phyloP scores from a whole-genome alignment of 2,797 vertebrate species.

The Pempheris klunzingeri region DNA sequence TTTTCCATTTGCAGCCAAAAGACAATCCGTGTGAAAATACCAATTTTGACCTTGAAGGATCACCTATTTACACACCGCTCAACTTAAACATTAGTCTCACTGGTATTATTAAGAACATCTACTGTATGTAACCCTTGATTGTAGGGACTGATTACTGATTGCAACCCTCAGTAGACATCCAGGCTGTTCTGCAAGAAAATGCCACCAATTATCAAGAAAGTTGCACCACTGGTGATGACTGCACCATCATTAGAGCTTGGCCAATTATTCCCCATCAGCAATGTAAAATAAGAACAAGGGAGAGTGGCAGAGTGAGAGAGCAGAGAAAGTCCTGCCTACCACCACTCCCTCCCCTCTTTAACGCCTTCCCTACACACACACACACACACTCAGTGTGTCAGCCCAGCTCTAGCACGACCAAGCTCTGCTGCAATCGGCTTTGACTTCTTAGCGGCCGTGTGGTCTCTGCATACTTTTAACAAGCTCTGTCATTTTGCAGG shows the following conservation, averaged over 20 bases:
- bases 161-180: neutral
- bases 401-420: conserved; percentile 20
- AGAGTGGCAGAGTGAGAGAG: conserved; percentile 5
- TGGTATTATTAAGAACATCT: conserved; percentile 2
- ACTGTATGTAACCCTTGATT: conserved; percentile 17
- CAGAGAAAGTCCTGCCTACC: conserved; percentile 11
- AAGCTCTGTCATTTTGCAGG: conserved; percentile 69
- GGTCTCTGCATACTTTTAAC: conserved; percentile 72
- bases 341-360: neutral
- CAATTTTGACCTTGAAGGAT: conserved; percentile 17
- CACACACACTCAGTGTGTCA: conserved; percentile 28
- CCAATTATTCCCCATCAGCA: conserved; percentile 26
- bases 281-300: conserved; percentile 9
- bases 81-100: conserved; percentile 1
- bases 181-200: conserved; percentile 23
- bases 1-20: conserved; percentile 19
- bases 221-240: conserved; percentile 3
- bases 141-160: conserved; percentile 29
- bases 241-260: conserved; percentile 36
- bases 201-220: conserved; percentile 39
- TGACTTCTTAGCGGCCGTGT: conserved; percentile 65
- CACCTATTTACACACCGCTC: conserved; percentile 9
- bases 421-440: conserved; percentile 65
- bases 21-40: neutral
- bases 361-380: too few relatives aligned